These are phyloP conservation scores for Catocala sponsa DNA, from an alignment of 2,888 invertebrate species.

Conservation along the genomic window DNA sequence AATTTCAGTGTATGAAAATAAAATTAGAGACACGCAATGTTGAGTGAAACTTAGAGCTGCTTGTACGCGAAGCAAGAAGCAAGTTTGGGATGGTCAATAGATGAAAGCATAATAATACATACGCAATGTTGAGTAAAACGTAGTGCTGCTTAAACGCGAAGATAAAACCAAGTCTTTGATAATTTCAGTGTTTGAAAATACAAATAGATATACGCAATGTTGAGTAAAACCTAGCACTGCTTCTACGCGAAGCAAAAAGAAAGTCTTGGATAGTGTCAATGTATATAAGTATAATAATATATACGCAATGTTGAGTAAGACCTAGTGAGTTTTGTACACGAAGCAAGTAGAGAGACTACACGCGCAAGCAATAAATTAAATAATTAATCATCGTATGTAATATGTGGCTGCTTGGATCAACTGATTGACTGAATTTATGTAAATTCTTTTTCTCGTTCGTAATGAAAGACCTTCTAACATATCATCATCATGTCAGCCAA, in stretches of 20 bases:
- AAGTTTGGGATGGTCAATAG: conserved; percentile 9
- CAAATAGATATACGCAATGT: not conserved
- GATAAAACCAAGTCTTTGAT: not conserved
- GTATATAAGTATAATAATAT: conserved; percentile 8
- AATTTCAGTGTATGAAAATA: conserved; percentile 15
- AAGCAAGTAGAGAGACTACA: no score
- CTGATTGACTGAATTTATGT: no score
- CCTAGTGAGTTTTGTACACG: not conserved
- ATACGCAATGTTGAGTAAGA: not conserved
- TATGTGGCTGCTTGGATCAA: no score
- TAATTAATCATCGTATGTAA: no score
- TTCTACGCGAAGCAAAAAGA: no score
- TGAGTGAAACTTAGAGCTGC: not conserved
- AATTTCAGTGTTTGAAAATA: conserved; percentile 16
- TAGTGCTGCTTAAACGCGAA: not conserved
- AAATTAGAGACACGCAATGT: not conserved
- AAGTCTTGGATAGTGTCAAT: conserved; percentile 11
- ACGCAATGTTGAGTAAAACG: not conserved
- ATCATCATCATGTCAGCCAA: no score
- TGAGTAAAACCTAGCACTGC: not conserved
- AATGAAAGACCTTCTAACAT: no score
- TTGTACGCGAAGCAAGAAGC: no score
- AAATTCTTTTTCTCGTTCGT: no score
- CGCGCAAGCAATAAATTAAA: no score
- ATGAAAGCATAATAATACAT: conserved; percentile 7